Conservation (phyloP, 2,113 vertebrate genomes). For the Notechis scutatus region DNA sequence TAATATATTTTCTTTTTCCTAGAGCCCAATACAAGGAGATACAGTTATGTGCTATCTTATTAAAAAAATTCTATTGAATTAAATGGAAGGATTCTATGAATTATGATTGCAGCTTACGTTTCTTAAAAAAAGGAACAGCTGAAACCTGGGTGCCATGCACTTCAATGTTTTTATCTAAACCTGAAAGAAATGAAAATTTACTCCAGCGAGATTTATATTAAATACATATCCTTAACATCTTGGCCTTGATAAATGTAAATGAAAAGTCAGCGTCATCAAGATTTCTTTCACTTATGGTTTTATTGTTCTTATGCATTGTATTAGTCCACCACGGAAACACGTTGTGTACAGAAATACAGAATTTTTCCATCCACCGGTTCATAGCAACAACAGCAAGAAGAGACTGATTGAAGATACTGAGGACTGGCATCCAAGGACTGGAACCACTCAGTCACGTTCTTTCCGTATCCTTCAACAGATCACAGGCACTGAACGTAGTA, state of each 20-base stretch:
- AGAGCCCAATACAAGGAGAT: neutral
- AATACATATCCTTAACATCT: neutral
- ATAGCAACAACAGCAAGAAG: constrained; percentile 91
- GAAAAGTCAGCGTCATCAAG: no score
- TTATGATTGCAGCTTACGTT: neutral
- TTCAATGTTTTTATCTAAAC: neutral
- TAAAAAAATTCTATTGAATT: neutral
- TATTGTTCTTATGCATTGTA: neutral
- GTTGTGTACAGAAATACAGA: constrained; percentile 88
- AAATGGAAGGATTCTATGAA: neutral
- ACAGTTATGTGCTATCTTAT: neutral
- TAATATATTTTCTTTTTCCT: neutral
- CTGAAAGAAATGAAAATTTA: neutral
- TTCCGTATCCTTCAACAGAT: constrained; percentile 97
- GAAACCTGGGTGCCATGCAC: neutral
- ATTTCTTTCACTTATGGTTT: rapidly evolving
- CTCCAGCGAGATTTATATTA: neutral
- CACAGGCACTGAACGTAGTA: constrained; percentile 88
- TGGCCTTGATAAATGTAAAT: neutral
- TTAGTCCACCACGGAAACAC: constrained; percentile 83
- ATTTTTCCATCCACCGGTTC: constrained; percentile 88
- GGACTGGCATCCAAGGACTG: constrained; percentile 90
- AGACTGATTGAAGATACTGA: constrained; percentile 93
- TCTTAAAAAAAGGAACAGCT: neutral
- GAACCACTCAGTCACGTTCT: constrained; percentile 94